Base-by-base conservation (phyloP, 2,113 vertebrate genomes). In the Myrmecophaga tridactyla region DNA sequence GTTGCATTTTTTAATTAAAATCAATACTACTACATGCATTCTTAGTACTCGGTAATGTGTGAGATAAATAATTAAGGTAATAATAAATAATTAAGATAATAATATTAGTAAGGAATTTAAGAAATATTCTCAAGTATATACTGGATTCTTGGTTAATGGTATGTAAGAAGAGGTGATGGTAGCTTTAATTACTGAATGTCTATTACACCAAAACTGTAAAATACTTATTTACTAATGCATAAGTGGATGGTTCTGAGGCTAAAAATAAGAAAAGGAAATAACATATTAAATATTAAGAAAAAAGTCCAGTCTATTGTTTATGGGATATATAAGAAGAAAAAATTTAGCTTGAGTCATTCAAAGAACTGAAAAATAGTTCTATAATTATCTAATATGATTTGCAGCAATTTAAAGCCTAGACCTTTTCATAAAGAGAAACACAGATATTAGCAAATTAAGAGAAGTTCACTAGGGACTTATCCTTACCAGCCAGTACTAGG, bases 391-490 rank as follows among this genome's bases (percentile, higher is more conserved):
- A 51, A 88, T 41, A 73, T 82, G 18, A 81, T 83, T 86, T 0
- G 58, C 23, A 69, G 63, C 23, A 89, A 76, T 82, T 94, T 92
- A 86, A 96, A 94, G 20, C 23, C 46, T 76, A 17, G 13, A 31
- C 87, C 7, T 53, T 86, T 94, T 65, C 13, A 34, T 51, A 96
- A 96, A 93, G 25, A 89, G 72, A 94, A 91, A 7, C 51, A 92
- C 4, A 83, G 36, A 86, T 27, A 92, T 69, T 56, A 65, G 60
- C 58, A 96, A 80, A 78, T 96, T 81, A 94, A 77, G 48, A 58
- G 34, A 88, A 62, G 23, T 43, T 95, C 69, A 60, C 12, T 10
- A 90, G 17, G n/a, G 13, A 4, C 41, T 21, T 60, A 18, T 72
- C 15, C 29, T 82, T 62, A 67, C 25, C 20, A 86, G 56, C 8